These are phyloP conservation scores for Neotoma lepida DNA, from an alignment of 2,113 vertebrate species.

Conservation along the genomic window DNA sequence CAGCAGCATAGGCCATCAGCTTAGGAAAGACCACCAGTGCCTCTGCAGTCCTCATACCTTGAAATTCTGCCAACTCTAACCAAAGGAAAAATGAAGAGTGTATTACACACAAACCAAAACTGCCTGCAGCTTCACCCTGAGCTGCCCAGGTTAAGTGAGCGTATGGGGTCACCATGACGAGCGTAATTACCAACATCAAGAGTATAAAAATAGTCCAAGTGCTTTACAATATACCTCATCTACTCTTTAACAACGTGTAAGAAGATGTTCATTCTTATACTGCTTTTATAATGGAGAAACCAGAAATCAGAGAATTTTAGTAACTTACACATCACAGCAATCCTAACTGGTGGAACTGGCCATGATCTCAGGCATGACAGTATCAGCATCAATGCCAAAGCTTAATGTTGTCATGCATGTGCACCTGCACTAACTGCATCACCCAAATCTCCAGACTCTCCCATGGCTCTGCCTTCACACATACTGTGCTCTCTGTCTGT, in stretches of 20 bases:
- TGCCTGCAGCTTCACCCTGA: neutral
- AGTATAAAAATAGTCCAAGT: neutral
- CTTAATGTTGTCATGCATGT: neutral
- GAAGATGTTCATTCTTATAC: neutral
- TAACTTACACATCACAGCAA: neutral
- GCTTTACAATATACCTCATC: neutral
- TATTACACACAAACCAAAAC: neutral
- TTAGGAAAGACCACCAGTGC: neutral
- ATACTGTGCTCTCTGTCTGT: neutral
- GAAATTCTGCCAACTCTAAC: conserved; percentile 23
- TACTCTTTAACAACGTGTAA: neutral
- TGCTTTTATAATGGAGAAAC: neutral
- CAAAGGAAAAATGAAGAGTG: neutral
- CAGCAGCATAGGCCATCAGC: neutral
- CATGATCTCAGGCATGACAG: neutral
- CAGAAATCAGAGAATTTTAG: neutral
- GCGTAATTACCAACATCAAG: neutral
- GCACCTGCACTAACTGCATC: too few species aligned
- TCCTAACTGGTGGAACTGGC: neutral
- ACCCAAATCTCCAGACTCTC: neutral
- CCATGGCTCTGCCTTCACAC: neutral
- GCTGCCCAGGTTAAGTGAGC: neutral
- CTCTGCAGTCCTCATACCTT: conserved; percentile 8
- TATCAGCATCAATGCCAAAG: neutral
- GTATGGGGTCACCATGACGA: too few species aligned